Percentiles rank a stretch among this genome's conserved stretches.
phyloP scores from a whole-genome alignment of 2,113 vertebrate genomes.

The Rhineura floridana region DNA sequence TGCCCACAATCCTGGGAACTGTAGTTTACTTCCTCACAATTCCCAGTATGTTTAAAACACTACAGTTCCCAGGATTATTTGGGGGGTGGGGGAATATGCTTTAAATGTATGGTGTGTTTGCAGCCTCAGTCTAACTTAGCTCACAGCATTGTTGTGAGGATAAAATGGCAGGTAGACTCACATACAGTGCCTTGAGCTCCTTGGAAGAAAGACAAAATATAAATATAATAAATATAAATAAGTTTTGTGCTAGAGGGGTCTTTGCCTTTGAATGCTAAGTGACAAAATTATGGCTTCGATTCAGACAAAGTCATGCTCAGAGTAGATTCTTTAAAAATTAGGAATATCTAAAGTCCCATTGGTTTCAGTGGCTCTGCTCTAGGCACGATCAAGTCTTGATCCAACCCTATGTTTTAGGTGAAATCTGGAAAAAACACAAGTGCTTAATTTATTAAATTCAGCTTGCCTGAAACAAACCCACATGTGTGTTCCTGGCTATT shows the following conservation, averaged over 20 bases:
- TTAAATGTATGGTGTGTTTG: no score
- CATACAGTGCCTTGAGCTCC: no score
- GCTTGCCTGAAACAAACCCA: background rate
- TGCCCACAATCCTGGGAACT: no score
- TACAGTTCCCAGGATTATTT: no score
- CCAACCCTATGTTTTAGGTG: constrained; percentile 67
- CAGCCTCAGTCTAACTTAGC: no score
- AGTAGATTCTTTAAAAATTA: background rate
- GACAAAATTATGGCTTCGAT: background rate
- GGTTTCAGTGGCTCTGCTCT: background rate
- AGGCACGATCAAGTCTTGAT: constrained; percentile 2
- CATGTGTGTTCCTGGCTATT: background rate
- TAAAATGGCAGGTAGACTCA: no score
- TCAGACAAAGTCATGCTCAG: background rate
- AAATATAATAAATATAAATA: no score
- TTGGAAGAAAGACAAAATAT: no score
- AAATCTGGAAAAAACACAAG: constrained; percentile 63
- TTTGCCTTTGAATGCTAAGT: constrained; percentile 49
- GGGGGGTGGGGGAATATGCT: no score
- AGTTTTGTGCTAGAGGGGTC: constrained; percentile 42
- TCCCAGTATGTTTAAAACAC: no score
- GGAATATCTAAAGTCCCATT: background rate
- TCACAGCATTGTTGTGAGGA: no score
- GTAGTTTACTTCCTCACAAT: no score
- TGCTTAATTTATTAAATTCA: constrained; percentile 37